Conservation (phyloP, 2,888 invertebrate species). For the Ischnus inquisitorius region DNA sequence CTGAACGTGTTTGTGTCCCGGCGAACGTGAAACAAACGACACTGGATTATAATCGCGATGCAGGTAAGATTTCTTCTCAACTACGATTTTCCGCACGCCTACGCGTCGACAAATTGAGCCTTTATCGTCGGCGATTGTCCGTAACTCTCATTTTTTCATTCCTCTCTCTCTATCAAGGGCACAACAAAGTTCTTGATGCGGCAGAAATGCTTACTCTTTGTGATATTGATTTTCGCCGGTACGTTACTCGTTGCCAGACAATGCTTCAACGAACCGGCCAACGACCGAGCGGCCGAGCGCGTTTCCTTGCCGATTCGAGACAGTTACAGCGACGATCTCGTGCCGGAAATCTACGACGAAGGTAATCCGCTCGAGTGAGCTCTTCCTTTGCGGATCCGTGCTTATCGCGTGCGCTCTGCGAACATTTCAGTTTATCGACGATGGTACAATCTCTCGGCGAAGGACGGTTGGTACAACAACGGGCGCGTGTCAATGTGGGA, state of each 20-base stretch:
- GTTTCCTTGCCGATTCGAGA: slow-evolving; percentile 6
- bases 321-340: slow-evolving; percentile 43
- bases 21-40: background rate
- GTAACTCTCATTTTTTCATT: too few species aligned
- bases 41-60: slow-evolving; percentile 3
- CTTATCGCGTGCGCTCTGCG: background rate
- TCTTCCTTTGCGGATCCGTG: too few species aligned
- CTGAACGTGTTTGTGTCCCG: background rate
- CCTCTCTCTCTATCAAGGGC: too few species aligned
- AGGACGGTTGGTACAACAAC: slow-evolving; percentile 74
- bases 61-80: background rate
- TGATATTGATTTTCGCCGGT: slow-evolving; percentile 14
- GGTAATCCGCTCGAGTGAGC: slow-evolving; percentile 31
- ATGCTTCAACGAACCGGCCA: slow-evolving; percentile 19
- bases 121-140: background rate
- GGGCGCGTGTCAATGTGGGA: slow-evolving; percentile 68
- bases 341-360: slow-evolving; percentile 49
- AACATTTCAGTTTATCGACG: slow-evolving; percentile 67
- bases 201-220: slow-evolving; percentile 43
- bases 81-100: background rate
- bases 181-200: slow-evolving; percentile 36
- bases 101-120: background rate
- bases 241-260: slow-evolving; percentile 13
- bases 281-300: background rate
- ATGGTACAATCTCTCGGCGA: slow-evolving; percentile 74